Conservation (phyloP, 2,888 invertebrate species). For the Xestia sexstrigata region DNA sequence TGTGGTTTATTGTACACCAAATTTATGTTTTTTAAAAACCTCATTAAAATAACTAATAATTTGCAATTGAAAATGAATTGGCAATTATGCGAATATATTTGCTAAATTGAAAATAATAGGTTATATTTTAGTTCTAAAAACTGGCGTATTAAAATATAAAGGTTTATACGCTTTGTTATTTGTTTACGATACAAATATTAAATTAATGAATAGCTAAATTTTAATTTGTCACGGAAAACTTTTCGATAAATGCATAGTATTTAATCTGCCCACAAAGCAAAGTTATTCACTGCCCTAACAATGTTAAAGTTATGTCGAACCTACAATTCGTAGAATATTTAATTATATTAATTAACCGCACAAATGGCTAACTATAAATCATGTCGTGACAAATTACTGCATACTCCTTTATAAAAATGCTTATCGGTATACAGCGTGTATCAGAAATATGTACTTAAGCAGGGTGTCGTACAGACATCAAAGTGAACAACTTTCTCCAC, state of each 20-base stretch:
- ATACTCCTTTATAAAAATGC: slow-evolving; percentile 20
- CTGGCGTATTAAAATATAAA: neutral
- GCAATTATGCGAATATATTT: neutral
- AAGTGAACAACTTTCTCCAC: neutral
- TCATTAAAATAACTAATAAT: neutral
- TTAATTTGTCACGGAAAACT: neutral
- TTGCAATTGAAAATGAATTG: neutral
- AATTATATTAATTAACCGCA: slow-evolving; percentile 5
- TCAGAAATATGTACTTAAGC: neutral
- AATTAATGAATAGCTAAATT: neutral
- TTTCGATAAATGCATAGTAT: neutral
- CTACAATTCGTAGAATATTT: slow-evolving; percentile 24
- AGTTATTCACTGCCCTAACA: neutral
- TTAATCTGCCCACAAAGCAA: neutral
- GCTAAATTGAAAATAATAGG: neutral
- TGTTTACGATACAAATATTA: neutral
- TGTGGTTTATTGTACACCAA: no score
- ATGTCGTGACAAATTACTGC: slow-evolving; percentile 30
- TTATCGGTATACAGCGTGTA: neutral
- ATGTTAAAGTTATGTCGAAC: neutral
- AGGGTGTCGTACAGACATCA: neutral
- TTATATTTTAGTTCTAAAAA: neutral
- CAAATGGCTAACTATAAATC: slow-evolving; percentile 11
- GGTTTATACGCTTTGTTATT: neutral
- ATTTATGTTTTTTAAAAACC: no score